Evolutionary conservation across 2,888 invertebrate species (phyloP), one percentile per base, ranked within the genome.

Genomic region (Tachina grossa): DNA sequence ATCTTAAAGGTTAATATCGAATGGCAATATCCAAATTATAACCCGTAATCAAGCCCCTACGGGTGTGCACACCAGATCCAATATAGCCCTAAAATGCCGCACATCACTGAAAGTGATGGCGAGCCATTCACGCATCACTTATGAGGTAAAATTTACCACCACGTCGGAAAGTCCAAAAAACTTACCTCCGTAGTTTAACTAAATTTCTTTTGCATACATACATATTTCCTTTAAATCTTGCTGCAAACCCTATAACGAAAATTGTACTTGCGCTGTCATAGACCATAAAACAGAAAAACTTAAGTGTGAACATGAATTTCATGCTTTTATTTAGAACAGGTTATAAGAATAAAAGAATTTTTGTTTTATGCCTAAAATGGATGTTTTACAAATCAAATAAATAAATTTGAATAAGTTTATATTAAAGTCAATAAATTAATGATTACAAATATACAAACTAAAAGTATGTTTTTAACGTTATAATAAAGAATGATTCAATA

Each of bases 281-380:
- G 74, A 79, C 22, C 2, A 41, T 43, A 22, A 65, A 39, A 63
- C 63, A 78, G 71, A 75, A 43, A 77, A 61, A 39, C 51, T 76
- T 69, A 76, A 53, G 82, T 76, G 69, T 83, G 57, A 76, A 83
- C 65, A 61, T 39, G 66, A 82, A 71, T 71, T 85, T 76, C 49
- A 79, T 79, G 79, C 71, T 71, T 83, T 66, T 57, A 66, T 65
- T 71, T 79, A 61, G 71, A 85, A 85, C 85, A 79, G 83, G 85
- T 85, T 85, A 76, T 72, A 45, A 78, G 66, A 45, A 59, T 22
- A 51, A 68, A 74, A 77, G 55, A 77, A 71, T 78, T 81, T 13
- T 61, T 51, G 1, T 16, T 53, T 55, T 19, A n/a, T 13, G 47
- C 9, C 47, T n/a, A 47, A 53, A 66, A 51, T n/a, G 45, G 9